These are phyloP conservation scores for Sander lucioperca DNA, from an alignment of 2,113 vertebrate genomes.

Conservation along the genomic window DNA sequence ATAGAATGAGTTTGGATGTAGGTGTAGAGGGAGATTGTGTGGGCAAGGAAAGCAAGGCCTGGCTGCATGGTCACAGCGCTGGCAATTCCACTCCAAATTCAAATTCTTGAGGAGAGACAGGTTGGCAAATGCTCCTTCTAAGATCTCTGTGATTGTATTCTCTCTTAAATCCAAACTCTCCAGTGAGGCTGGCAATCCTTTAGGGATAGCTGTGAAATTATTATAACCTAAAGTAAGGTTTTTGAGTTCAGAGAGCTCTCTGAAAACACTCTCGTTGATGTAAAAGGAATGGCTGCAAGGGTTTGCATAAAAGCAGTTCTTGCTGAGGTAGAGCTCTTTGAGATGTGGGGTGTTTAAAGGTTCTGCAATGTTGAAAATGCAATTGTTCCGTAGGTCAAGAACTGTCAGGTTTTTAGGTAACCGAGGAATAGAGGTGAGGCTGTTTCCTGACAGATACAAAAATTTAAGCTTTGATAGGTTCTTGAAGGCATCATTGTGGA, in stretches of 20 bases:
- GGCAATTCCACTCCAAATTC: constrained; percentile 87
- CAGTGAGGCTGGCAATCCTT: constrained; percentile 81
- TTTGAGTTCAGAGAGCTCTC: constrained; percentile 71
- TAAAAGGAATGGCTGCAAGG: constrained; percentile 79
- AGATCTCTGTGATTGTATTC: constrained; percentile 80
- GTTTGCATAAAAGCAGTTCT: constrained; percentile 85
- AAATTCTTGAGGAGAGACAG: constrained; percentile 72
- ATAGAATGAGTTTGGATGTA: constrained; percentile 74
- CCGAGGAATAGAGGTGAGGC: constrained; percentile 78
- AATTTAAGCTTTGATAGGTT: constrained; percentile 64
- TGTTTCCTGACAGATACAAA: constrained; percentile 82
- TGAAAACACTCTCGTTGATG: constrained; percentile 74
- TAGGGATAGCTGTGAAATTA: constrained; percentile 85
- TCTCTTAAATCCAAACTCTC: constrained; percentile 80
- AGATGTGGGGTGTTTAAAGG: constrained; percentile 75
- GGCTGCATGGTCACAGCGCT: constrained; percentile 86
- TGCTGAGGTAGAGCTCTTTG: constrained; percentile 66
- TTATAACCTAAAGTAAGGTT: constrained; percentile 85
- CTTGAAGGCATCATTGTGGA: constrained; percentile 75
- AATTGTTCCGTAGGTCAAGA: constrained; percentile 80
- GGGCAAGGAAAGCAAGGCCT: constrained; percentile 85
- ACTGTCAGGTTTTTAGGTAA: constrained; percentile 75
- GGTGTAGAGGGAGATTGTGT: constrained; percentile 70
- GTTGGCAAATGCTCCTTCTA: constrained; percentile 71
- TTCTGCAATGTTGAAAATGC: constrained; percentile 69